Base-by-base conservation (phyloP, 2,113 vertebrate genomes). In the Oreocharis arfaki region DNA sequence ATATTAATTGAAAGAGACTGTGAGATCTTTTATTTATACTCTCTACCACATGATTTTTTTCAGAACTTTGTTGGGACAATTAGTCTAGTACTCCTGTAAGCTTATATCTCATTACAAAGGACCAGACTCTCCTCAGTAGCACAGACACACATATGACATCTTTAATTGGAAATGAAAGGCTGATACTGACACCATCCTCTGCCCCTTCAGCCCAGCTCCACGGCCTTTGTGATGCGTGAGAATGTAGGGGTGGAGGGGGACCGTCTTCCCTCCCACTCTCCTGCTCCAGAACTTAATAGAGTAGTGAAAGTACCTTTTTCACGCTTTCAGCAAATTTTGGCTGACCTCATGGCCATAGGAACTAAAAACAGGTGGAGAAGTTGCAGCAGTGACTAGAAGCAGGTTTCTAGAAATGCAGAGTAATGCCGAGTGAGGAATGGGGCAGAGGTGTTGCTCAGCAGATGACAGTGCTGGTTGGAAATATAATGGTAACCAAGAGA, bases 1-100 rank as follows among this genome's bases (percentile, higher is more conserved):
- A 69, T 89, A 89, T 87, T 90, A 87, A 91, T 87, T 92, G 77
- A 79, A 95, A 89, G 49, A 82, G 74, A 84, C 61, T 91, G 35
- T 57, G 83, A 89, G 81, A 68, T 79, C 32, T 89, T 95, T 90
- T 89, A 86, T 84, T 90, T 95, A 83, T 65, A 46, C 50, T 93
- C 0, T 0, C 55, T 89, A 70, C 55, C 42, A 86, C 55, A n/a
- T 70, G 63, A 78, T 50, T 71, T 70, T 84, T 87, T 87, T 73
- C 87, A 94, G 65, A 73, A 65, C 50, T 79, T 87, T 76, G 9
- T 60, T 90, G 33, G 32, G 77, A 76, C 69, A 94, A 83, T 96
- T 85, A 93, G 46, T 50, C n/a, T 42, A 69, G 32, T 47, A 84
- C 46, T 96, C 46, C 21, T 76, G 37, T 79, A 93, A 89, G 41